A percentile compares a stretch with the other conserved stretches of the same genome.
These are phyloP conservation scores for Isaurus tuberculatus DNA, from an alignment of 92 coral and sea anemone genomes.

Conservation along the genomic window DNA sequence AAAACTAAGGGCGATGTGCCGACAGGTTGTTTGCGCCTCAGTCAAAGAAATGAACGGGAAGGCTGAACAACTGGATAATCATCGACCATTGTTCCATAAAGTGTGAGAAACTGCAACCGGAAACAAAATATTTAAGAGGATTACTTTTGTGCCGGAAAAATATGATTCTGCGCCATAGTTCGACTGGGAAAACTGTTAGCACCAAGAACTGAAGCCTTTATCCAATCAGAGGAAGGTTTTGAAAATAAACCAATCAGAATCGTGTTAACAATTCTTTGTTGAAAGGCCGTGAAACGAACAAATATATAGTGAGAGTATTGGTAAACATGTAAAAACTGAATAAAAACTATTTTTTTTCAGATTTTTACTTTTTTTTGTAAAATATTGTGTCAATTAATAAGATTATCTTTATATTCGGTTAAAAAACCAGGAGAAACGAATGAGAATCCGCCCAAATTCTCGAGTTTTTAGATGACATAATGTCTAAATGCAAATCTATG, in stretches of 20 bases:
- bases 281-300: not conserved
- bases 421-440: no score
- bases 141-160: not conserved
- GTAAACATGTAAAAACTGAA: no score
- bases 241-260: constrained; percentile 5
- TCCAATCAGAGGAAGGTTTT: constrained; percentile 18
- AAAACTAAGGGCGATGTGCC: not conserved
- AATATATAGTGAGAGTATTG: no score
- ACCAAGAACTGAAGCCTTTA: not conserved
- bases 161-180: not conserved
- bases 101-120: constrained; percentile 18
- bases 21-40: not conserved
- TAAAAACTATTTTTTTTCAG: no score
- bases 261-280: not conserved
- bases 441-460: no score
- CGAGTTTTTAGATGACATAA: no score
- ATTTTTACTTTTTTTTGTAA: no score
- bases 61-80: not conserved
- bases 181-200: constrained; percentile 2
- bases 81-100: not conserved
- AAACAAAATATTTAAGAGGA: not conserved
- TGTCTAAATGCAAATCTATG: no score
- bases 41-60: not conserved
- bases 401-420: no score
- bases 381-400: no score